Evolutionary conservation across 2,888 invertebrate genomes (phyloP), one percentile per base, ranked within the genome.

Genomic region (Temnothorax ravouxi): DNA sequence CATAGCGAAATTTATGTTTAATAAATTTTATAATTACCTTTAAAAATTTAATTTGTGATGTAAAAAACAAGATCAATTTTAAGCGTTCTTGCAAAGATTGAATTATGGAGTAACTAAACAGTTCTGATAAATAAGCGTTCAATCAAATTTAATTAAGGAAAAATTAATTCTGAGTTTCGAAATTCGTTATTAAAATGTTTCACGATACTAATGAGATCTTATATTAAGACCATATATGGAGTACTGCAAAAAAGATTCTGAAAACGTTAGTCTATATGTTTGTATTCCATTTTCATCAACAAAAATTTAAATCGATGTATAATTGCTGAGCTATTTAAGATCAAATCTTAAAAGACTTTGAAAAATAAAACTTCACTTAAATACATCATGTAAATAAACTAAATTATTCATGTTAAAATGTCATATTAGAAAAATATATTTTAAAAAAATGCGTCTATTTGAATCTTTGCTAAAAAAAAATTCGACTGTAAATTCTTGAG

Each of bases 101-200:
- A 71, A 38, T 62, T 54, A 38, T 54, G 6, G 21, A 52, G n/a
- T 54, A 54, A 71, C 13, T 71, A 25, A 71, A 54, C 8, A 41
- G 2, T 34, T 56, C 11, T 21, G 18, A 56, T 72, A 72, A 54
- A 41, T 25, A 13, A 71, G n/a, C 13, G 3, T n/a, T 13, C 13
- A 0, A 54, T 38, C 54, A 5, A 72, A 41, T 9, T 54, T 18
- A 56, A 56, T 56, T 52, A 38, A 34, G 2, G 2, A 59, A 59
- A 44, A 74, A 74, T n/a, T 44, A 74, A 74, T 74, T 18, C n/a
- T 11, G 15, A 74, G 29, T n/a, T 74, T 29, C 3, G 29, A 4
- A 74, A 74, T 74, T 74, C 9, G 4, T 34, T 74, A 74, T 74
- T 47, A 74, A 61, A 74, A 59, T 74, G 61, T 44, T 74, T 61